Conservation (phyloP, 2,888 invertebrate genomes). For the Drosophila putrida region DNA sequence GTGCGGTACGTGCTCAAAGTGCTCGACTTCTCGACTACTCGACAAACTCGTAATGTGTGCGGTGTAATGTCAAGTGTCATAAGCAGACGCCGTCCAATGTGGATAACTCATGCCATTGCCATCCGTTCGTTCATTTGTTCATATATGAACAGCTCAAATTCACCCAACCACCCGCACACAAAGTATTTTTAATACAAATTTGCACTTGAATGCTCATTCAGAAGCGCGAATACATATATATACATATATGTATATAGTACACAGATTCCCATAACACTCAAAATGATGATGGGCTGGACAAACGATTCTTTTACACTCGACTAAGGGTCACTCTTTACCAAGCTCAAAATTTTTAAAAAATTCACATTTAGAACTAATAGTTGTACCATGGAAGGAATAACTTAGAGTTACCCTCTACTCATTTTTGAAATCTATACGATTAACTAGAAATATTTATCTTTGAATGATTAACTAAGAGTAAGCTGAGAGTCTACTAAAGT, state of each 20-base stretch:
- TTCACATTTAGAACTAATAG: too few relatives aligned
- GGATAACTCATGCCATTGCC: conserved; percentile 1
- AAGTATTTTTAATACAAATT: conserved; percentile 36
- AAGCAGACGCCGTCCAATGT: conserved; percentile 26
- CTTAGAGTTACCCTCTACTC: too few relatives aligned
- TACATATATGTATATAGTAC: not conserved
- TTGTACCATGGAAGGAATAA: too few relatives aligned
- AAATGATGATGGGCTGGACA: conserved; percentile 1
- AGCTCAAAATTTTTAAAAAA: too few relatives aligned
- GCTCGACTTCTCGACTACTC: conserved; percentile 8
- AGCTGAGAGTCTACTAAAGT: too few relatives aligned
- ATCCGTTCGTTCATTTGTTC: not conserved
- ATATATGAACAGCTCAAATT: conserved; percentile 6
- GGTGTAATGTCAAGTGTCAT: conserved; percentile 51
- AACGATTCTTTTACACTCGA: not conserved
- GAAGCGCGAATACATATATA: not conserved
- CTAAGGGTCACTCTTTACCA: not conserved
- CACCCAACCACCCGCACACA: conserved; percentile 5
- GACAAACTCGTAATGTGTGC: conserved; percentile 30
- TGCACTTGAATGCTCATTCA: conserved; percentile 34
- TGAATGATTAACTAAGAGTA: too few relatives aligned
- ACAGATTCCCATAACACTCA: conserved; percentile 14
- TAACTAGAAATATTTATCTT: too few relatives aligned
- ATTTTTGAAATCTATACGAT: too few relatives aligned
- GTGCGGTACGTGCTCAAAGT: conserved; percentile 40